Conservation (phyloP, 2,113 vertebrate genomes). For the Thalassoma bifasciatum region DNA sequence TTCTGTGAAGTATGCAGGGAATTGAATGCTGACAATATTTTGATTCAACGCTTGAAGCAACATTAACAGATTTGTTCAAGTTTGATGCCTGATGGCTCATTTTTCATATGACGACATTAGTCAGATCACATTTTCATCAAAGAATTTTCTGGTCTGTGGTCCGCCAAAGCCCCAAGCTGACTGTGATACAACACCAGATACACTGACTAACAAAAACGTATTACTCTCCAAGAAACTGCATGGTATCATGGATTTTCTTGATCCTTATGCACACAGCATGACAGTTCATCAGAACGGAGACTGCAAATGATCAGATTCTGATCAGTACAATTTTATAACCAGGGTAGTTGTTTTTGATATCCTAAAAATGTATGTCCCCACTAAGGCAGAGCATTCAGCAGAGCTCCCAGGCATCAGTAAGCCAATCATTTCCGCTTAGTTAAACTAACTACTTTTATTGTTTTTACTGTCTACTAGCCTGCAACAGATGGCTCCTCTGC, state of each 20-base stretch:
- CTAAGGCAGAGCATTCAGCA: constrained; percentile 3
- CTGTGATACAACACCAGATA: background rate
- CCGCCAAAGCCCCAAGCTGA: constrained; percentile 11
- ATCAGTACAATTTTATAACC: background rate
- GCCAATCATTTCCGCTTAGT: constrained; percentile 69
- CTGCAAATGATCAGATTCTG: background rate
- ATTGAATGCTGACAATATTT: background rate
- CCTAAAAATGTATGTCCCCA: constrained; percentile 9
- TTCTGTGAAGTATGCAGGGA: too few species aligned
- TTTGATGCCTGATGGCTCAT: constrained; percentile 2
- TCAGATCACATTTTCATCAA: background rate
- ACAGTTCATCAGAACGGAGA: background rate
- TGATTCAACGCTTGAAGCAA: background rate
- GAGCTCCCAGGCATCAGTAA: constrained; percentile 46
- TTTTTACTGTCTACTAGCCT: constrained; percentile 39
- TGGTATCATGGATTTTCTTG: constrained; percentile 1
- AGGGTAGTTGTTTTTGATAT: constrained; percentile 10
- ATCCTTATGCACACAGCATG: background rate
- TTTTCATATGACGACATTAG: too few species aligned
- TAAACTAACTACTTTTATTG: constrained; percentile 63
- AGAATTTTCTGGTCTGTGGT: constrained; percentile 21
- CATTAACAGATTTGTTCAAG: constrained; percentile 18
- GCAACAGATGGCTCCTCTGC: constrained; percentile 53
- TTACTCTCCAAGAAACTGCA: constrained; percentile 14
- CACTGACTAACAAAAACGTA: constrained; percentile 29